Percentiles rank a stretch among this genome's conserved stretches.
Conservation (phyloP, 1,140 invertebrate species). For the Lepidotrigona ventralis region DNA sequence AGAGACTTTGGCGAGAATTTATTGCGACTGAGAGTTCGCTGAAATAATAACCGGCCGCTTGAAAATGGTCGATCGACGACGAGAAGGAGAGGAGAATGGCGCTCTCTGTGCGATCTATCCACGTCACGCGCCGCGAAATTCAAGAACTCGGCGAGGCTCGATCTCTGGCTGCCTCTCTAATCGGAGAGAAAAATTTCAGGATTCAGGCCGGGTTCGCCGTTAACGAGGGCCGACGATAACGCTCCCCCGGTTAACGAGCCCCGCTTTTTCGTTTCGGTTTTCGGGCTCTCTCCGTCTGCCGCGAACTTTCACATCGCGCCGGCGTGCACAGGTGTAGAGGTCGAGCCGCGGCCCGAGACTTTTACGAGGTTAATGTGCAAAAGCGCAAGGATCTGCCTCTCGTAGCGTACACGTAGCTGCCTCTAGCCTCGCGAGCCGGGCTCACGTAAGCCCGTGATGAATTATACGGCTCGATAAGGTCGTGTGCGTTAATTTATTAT, state of each 20-base stretch:
- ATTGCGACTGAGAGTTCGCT: no score
- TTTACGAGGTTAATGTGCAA: constrained; percentile 72
- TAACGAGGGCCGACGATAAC: constrained; percentile 41
- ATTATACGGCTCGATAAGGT: constrained; percentile 75
- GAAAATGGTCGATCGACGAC: not conserved
- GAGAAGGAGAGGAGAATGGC: not conserved
- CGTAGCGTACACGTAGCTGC: constrained; percentile 30
- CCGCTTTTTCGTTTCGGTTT: constrained; percentile 30
- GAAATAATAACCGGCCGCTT: not conserved
- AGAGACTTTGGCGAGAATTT: no score
- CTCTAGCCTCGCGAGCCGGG: constrained; percentile 41
- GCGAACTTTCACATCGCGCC: constrained; percentile 64
- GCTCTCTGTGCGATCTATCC: not conserved
- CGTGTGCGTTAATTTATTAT: constrained; percentile 75
- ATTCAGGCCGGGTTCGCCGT: constrained; percentile 40
- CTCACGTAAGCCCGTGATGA: constrained; percentile 71
- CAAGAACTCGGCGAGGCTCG: not conserved
- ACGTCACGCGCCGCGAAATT: constrained; percentile 27
- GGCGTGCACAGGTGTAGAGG: constrained; percentile 55
- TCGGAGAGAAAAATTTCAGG: not conserved
- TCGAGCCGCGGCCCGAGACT: constrained; percentile 65
- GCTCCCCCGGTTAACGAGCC: constrained; percentile 50
- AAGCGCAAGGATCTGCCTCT: constrained; percentile 34
- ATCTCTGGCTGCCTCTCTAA: not conserved
- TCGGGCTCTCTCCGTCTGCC: constrained; percentile 11